A percentile compares a stretch with the other conserved stretches of the same genome.
Evolutionary conservation across 2,888 invertebrate species (phyloP).

Genomic region (Lasioglossum oenotherae): DNA sequence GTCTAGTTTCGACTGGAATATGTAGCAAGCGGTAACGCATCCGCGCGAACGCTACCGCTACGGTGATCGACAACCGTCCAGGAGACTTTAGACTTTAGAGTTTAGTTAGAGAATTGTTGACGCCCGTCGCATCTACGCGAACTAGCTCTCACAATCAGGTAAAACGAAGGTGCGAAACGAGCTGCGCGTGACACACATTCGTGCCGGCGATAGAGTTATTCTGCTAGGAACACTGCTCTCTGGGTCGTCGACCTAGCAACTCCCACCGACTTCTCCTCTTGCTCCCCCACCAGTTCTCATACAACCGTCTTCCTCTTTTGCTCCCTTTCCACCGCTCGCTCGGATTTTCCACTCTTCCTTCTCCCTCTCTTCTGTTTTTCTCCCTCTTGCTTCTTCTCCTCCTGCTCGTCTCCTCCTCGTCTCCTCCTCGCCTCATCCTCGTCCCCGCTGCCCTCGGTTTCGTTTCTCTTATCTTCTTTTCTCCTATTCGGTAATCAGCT

Average conservation of each 20-base stretch:
- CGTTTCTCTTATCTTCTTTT: neutral
- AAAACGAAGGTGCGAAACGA: constrained; percentile 29
- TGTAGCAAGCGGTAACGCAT: neutral
- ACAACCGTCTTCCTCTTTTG: neutral
- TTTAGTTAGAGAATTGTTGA: neutral
- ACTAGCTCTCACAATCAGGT: constrained; percentile 13
- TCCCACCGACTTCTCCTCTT: constrained; percentile 26
- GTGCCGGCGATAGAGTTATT: constrained; percentile 78
- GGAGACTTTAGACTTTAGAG: neutral
- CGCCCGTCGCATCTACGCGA: neutral
- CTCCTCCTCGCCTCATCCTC: neutral
- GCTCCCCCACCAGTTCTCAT: neutral
- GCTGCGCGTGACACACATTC: constrained; percentile 78
- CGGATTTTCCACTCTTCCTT: neutral
- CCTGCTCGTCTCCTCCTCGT: neutral
- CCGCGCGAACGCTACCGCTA: neutral
- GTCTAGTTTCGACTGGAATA: neutral
- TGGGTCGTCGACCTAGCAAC: constrained; percentile 74
- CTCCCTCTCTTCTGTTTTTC: neutral
- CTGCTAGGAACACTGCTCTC: constrained; percentile 77
- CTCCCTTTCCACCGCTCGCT: neutral
- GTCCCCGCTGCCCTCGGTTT: neutral
- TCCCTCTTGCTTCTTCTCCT: neutral
- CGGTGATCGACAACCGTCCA: neutral
- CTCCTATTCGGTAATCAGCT: neutral